phyloP scores from a whole-genome alignment of 2,888 invertebrate species.

The Acanthococcus lagerstroemiae region DNA sequence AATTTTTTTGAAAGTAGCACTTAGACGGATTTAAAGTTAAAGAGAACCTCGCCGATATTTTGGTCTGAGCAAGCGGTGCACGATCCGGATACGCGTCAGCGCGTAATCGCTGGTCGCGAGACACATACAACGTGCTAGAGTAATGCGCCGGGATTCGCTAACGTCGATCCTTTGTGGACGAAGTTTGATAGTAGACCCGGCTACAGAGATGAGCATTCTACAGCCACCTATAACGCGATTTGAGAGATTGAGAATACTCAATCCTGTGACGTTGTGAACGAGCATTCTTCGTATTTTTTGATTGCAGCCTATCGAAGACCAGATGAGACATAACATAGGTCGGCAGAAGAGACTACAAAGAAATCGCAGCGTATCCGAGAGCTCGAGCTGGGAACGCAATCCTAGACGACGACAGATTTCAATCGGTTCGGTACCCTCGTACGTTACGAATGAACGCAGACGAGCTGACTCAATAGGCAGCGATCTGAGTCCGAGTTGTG shows the following conservation, averaged over 20 bases:
- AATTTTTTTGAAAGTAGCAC: neutral
- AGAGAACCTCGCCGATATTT: neutral
- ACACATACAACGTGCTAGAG: slow-evolving; percentile 21
- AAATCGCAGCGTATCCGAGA: slow-evolving; percentile 58
- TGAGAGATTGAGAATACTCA: neutral
- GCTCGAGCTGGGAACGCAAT: slow-evolving; percentile 38
- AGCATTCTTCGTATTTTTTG: neutral
- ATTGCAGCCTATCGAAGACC: slow-evolving; percentile 25
- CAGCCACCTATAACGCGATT: too few relatives aligned
- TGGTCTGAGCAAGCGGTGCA: neutral
- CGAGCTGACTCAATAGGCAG: slow-evolving; percentile 23
- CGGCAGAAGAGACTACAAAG: slow-evolving; percentile 47
- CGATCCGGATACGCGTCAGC: slow-evolving; percentile 17
- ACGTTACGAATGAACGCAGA: slow-evolving; percentile 10
- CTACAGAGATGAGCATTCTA: too few relatives aligned
- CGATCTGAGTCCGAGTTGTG: slow-evolving; percentile 3
- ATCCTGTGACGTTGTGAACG: neutral
- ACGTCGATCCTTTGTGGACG: slow-evolving; percentile 19
- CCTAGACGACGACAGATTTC: slow-evolving; percentile 32
- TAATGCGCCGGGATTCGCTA: slow-evolving; percentile 20
- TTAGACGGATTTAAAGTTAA: neutral
- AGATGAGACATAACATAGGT: slow-evolving; percentile 38
- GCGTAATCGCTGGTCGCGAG: neutral
- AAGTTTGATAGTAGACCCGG: slow-evolving; percentile 29
- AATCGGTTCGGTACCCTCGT: slow-evolving; percentile 23